Base-by-base conservation (phyloP, 2,113 vertebrate species). In the Mirza zaza region DNA sequence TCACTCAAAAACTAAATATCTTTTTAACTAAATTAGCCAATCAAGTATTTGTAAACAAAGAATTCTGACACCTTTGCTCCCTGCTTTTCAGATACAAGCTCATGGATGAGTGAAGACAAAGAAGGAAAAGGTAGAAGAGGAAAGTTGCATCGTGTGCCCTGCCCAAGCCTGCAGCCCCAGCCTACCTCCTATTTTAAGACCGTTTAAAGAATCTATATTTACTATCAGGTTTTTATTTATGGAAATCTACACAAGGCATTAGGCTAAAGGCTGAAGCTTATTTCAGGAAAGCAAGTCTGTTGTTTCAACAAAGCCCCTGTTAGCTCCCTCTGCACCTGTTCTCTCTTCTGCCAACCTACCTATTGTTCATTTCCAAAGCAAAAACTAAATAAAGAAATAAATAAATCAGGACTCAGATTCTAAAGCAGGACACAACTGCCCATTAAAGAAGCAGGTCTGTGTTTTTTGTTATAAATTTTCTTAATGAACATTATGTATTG, bases 381-480 rank as follows among this genome's bases (percentile, higher is more conserved):
- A 77, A 81, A 80, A 20, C 4, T 8, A 76, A 57, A 57, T 36
- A 18, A 3, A 39, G 25, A 57, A 45, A 27, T 3, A 14, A 70
- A 94, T 45, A 27, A 21, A 36, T 73, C 20, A 48, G 87, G 86
- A 77, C 9, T 67, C 91, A 92, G 50, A 87, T 84, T 90, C 39
- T 75, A 92, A 85, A 76, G 36, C 70, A 89, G 55, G 25, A 34
- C 17, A 4, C 34, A 57, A 59, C 50, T 52, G 32, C 29, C 34
- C 2, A 55, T 75, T 87, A 92, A 86, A 73, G 89, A 96, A 77
- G 68, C 17, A 96, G 76, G 32, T 6, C 21, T 67, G 3, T n/a
- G 36, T 36, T 57, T 87, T 99, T 99, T 98, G 99, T 99, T 99
- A 99, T 99, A 98, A 97, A 98, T 75, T 86, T 77, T 83, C 81